phyloP scores from a whole-genome alignment of 2,797 vertebrate species.

The Acanthurus lineatus region DNA sequence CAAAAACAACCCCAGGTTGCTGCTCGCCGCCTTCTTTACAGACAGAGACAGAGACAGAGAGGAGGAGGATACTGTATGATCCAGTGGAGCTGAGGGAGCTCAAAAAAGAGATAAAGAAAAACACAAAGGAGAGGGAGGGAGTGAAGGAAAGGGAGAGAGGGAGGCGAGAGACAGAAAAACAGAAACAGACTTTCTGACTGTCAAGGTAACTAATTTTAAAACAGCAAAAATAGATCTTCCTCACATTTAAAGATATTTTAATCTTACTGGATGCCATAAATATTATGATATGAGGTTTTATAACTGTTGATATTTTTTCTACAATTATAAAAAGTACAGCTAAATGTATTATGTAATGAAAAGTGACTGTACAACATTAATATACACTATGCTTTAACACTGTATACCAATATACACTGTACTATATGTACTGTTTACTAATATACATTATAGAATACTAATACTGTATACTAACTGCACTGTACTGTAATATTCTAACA shows the following conservation, averaged over 20 bases:
- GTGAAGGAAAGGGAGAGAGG: background rate
- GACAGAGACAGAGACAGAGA: slow-evolving; percentile 9
- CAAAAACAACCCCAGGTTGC: slow-evolving; percentile 64
- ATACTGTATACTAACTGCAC: no score
- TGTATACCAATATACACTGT: background rate
- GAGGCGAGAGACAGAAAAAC: background rate
- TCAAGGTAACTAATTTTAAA: slow-evolving; percentile 11
- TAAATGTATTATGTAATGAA: no score
- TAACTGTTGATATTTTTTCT: background rate
- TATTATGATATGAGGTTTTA: background rate
- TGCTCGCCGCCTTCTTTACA: slow-evolving; percentile 29
- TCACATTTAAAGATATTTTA: background rate
- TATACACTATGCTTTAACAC: background rate
- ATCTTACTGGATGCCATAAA: background rate
- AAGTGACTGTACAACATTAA: background rate
- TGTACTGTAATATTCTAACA: no score
- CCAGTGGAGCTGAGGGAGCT: slow-evolving; percentile 38
- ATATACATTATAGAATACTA: no score
- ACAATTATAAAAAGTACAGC: background rate
- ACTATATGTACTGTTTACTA: background rate
- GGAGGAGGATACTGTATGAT: slow-evolving; percentile 30
- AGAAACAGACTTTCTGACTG: background rate
- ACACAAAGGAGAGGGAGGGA: slow-evolving; percentile 30
- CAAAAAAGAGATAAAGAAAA: slow-evolving; percentile 6
- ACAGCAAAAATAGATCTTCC: slow-evolving; percentile 8